Conservation (phyloP, 2,113 vertebrate species). For the Neolamprologus toae region DNA sequence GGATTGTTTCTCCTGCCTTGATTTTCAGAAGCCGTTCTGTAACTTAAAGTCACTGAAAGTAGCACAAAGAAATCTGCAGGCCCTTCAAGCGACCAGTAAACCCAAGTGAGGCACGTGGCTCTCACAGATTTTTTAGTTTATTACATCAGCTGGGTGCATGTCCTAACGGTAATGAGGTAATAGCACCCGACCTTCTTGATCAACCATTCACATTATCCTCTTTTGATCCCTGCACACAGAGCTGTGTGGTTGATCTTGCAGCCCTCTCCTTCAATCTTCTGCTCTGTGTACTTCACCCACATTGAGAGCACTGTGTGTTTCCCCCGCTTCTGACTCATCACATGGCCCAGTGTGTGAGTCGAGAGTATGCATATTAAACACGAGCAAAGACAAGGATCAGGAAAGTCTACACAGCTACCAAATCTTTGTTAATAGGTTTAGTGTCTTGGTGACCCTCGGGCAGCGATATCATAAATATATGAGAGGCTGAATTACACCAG, state of each 20-base stretch:
- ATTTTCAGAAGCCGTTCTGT: background rate
- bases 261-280: background rate
- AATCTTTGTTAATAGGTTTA: background rate
- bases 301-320: background rate
- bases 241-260: background rate
- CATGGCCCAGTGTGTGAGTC: background rate
- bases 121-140: background rate
- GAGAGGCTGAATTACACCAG: background rate
- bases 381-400: background rate
- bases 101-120: background rate
- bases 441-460: background rate
- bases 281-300: conserved; percentile 7
- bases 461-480: background rate
- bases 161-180: conserved; percentile 4
- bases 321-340: conserved; percentile 41
- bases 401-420: background rate
- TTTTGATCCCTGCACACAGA: background rate
- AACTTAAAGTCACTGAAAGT: background rate
- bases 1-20: background rate
- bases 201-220: background rate
- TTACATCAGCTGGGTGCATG: background rate
- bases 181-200: background rate
- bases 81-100: background rate
- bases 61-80: background rate
- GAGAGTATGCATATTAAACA: conserved; percentile 5